Evolutionary conservation across 2,888 invertebrate genomes (phyloP).

Genomic region (Meiosimyza decipiens): DNA sequence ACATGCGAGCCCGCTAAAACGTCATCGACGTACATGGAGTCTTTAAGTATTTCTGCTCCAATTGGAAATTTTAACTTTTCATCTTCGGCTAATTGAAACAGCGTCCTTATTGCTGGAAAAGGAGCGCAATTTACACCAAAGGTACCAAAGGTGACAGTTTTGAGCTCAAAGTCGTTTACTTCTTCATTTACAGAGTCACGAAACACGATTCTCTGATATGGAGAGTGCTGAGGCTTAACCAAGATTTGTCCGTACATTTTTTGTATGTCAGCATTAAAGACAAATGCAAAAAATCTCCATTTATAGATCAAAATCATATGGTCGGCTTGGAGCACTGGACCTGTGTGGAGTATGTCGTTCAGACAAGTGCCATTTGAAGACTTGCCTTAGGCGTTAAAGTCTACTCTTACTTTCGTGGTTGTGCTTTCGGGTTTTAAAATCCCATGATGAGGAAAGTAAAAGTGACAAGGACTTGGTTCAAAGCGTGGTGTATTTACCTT

Average conservation of each 20-base stretch:
- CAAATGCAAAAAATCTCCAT: slow-evolving; percentile 21
- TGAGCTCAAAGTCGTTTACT: no score
- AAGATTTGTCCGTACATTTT: slow-evolving; percentile 10
- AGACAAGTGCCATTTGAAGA: background rate
- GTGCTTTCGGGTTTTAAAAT: background rate
- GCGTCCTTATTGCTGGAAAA: slow-evolving; percentile 14
- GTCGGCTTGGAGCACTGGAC: background rate
- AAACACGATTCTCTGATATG: slow-evolving; percentile 14
- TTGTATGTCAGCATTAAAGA: background rate
- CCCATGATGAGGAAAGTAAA: background rate
- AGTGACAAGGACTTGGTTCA: background rate
- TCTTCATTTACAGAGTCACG: background rate
- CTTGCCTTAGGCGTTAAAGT: background rate
- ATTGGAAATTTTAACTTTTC: background rate
- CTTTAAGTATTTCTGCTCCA: background rate
- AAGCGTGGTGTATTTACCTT: no score
- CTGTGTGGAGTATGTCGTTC: background rate
- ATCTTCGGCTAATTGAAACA: slow-evolving; percentile 18
- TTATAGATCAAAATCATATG: background rate
- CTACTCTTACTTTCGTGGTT: background rate
- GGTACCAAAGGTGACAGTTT: no score
- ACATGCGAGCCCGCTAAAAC: no score
- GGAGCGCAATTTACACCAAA: no score
- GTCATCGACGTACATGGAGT: background rate
- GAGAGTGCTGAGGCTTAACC: background rate